Evolutionary conservation across 2,113 vertebrate species (phyloP), one percentile per base, ranked within the genome.

Genomic region (Melospiza melodia): DNA sequence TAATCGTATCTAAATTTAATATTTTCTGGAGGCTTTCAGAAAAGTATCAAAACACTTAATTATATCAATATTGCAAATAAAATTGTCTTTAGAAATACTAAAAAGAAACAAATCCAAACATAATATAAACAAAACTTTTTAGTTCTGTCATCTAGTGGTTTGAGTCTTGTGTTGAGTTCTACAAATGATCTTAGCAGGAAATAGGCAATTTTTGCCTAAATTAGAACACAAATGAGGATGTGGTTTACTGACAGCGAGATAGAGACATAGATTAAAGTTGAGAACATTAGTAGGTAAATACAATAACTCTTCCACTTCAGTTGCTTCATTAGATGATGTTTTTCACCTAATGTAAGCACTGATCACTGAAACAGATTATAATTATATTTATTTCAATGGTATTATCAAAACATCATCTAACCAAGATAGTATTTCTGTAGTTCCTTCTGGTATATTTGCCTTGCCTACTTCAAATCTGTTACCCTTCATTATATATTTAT

Each of bases 161-260:
- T 95, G 78, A 68, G 80, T 94, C 66, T 33, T 75, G 6, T 11
- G 5, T n/a, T 37, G 71, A 96, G 39, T 95, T 92, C 93, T 18
- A 13, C 27, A 65, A 79, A 94, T 69, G 12, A 78, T 44, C 66
- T 93, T 92, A 94, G 68, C 61, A 87, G 83, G 5, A 80, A 97
- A 94, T 31, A 97, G 52, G 73, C 63, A 49, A 54, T 8, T 76
- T 93, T 96, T 91, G 22, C 76, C 86, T 91, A 96, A 96, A 97
- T 95, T 93, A 97, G 84, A 75, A 94, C 57, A 79, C 85, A 94
- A 39, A 91, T 59, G 46, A 51, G 22, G 43, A 82, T 84, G 61
- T 10, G 41, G 71, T 52, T 93, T 87, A 93, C 66, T 48, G 83
- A 88, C 59, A 37, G 57, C 61, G 28, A 79, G 74, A 71, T 58